Base-by-base conservation (phyloP, 2,797 vertebrate species). In the Anguilla megastoma region DNA sequence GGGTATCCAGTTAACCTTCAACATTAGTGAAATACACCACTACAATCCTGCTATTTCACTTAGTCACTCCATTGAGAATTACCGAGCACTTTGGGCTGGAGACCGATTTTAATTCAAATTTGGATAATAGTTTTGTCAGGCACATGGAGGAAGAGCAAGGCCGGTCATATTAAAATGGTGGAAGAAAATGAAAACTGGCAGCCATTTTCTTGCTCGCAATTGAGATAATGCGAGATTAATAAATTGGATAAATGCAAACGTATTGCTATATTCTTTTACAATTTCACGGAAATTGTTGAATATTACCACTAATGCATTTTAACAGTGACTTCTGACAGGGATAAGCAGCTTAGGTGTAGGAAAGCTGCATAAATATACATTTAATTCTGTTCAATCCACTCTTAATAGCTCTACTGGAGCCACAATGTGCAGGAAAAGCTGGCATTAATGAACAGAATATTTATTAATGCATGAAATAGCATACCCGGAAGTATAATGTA, bases 171-270 rank as follows among this genome's bases (percentile, higher is more conserved):
- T 69, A 1, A 69, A 69, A 69, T 69, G n/a, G n/a, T n/a, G 9
- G 63, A 69, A 27, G 63, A 69, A 27, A 69, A 27, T 10, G 1
- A 69, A 69, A 69, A 27, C 63, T 69, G n/a, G 16, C 63, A 69
- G 63, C n/a, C 63, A 5, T 69, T 69, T 69, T 69, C 24, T 69
- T n/a, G 63, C 63, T 69, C 63, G 14, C 9, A 69, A 1, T 27
- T n/a, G 1, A 69, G n/a, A 69, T 69, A 69, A 69, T 69, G 63
- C 63, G 27, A 69, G n/a, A 69, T n/a, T 69, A 69, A 69, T 27
- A 69, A n/a, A 69, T 69, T 69, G 63, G 63, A 69, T 69, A 27
- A 69, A n/a, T 69, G 60, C 60, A 69, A 69, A 63, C n/a, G 7
- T n/a, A 27, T 69, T 69, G 63, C 63, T n/a, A n/a, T 10, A 69